Evolutionary conservation across 1,140 invertebrate genomes (phyloP), one percentile per base, ranked within the genome.

Genomic region (Dreissena polymorpha): DNA sequence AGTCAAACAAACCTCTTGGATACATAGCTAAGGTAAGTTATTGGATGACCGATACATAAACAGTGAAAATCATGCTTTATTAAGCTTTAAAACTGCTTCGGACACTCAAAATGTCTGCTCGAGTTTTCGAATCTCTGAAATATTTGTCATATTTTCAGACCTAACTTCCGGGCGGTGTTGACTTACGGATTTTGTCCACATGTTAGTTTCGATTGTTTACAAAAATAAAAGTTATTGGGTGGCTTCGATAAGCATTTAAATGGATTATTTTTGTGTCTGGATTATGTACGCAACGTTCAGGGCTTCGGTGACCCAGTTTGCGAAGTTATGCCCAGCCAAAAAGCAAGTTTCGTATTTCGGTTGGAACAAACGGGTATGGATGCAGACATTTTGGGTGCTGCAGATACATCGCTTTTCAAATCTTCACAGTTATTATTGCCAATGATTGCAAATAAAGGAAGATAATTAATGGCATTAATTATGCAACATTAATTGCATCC

Each of bases 111-210:
- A 95, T 95, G 95, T 94, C 95, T 94, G 94, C 94, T 94, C 94
- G 87, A 94, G 86, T 86, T 60, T 92, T 92, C 84, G 90, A 90
- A 95, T 95, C 94, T 94, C 95, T 95, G 94, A 94, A 95, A 96
- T 96, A 95, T 94, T 95, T 96, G 95, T 95, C 95, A 95, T 96
- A 95, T 94, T 96, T 96, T 78, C 79, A 87, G 86, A 86, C 86
- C 85, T 85, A 87, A 91, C 90, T 91, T 91, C 90, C 90, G 90
- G 90, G 85, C 81, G 64, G 67, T 69, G 69, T 60, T 29, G 64
- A 77, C 21, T 23, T 55, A 50, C 27, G 65, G 75, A 83, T 70
- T 83, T 51, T 76, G 63, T 76, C 23, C 51, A 77, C 72, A 76
- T 63, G 16, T 49, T 21, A 51, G 50, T 10, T 53, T 78, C 29